Conservation (phyloP, 2,113 vertebrate genomes). For the Phalacrocorax carbo region DNA sequence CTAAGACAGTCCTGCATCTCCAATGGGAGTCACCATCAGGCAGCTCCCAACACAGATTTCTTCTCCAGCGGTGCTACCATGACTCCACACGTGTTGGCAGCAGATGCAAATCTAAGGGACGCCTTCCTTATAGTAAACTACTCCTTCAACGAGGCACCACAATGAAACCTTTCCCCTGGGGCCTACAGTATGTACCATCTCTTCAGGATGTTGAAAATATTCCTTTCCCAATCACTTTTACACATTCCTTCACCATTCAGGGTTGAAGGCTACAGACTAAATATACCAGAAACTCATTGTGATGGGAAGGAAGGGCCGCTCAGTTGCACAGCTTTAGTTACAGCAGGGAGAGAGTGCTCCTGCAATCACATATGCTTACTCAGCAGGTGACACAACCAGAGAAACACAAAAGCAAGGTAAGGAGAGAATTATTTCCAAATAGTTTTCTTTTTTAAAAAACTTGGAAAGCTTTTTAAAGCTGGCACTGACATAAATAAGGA, state of each 20-base stretch:
- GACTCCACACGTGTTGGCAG: neutral
- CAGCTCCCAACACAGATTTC: neutral
- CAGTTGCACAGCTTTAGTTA: neutral
- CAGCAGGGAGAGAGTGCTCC: neutral
- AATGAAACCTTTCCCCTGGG: neutral
- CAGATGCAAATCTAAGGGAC: neutral
- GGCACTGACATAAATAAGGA: neutral
- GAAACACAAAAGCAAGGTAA: neutral
- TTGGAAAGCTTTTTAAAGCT: neutral
- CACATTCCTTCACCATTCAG: neutral
- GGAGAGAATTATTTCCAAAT: neutral
- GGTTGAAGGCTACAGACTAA: neutral
- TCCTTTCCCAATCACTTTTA: neutral
- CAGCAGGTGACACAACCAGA: neutral
- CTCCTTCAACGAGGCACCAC: neutral
- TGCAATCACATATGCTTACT: neutral
- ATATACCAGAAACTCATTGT: accelerated
- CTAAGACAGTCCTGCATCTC: neutral
- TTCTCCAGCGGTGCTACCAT: neutral
- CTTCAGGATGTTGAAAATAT: neutral
- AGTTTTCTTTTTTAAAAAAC: neutral
- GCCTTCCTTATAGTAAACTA: neutral
- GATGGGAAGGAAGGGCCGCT: neutral
- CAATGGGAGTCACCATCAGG: neutral
- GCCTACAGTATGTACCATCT: accelerated